Conservation (phyloP, 1,140 invertebrate genomes). For the Cydia pomonella region DNA sequence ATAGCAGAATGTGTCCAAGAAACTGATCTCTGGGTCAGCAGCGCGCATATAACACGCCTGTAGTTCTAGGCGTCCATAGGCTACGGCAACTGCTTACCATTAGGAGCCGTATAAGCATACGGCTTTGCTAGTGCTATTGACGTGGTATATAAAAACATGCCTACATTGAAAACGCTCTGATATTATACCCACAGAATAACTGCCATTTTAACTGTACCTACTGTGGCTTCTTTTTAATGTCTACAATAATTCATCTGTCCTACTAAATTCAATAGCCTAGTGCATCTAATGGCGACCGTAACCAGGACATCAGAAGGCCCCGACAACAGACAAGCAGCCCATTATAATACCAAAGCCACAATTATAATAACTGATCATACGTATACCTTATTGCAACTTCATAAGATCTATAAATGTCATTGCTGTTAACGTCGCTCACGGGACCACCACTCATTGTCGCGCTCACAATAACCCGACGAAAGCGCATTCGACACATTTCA, state of each 20-base stretch:
- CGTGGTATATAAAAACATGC: too few relatives aligned
- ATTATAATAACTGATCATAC: not conserved
- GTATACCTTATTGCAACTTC: not conserved
- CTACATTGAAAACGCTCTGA: too few relatives aligned
- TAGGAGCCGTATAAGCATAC: too few relatives aligned
- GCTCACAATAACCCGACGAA: slow-evolving; percentile 1
- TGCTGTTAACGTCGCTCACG: not conserved
- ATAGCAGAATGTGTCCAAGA: too few relatives aligned
- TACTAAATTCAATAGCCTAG: slow-evolving; percentile 18
- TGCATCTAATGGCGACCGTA: slow-evolving; percentile 14
- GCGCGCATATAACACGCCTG: too few relatives aligned
- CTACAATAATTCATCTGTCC: not conserved
- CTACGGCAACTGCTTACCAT: too few relatives aligned
- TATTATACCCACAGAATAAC: not conserved
- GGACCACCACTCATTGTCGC: slow-evolving; percentile 1
- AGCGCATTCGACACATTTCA: slow-evolving; percentile 23
- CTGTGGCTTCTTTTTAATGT: not conserved
- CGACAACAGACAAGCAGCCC: not conserved
- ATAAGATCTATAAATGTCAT: not conserved
- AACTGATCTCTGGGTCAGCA: too few relatives aligned
- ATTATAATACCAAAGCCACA: not conserved
- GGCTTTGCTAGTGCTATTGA: too few relatives aligned
- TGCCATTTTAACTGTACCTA: not conserved
- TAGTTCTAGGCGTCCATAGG: too few relatives aligned
- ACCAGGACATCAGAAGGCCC: not conserved